Base-by-base conservation (phyloP, 1,140 invertebrate species). In the Bactericera cockerelli region DNA sequence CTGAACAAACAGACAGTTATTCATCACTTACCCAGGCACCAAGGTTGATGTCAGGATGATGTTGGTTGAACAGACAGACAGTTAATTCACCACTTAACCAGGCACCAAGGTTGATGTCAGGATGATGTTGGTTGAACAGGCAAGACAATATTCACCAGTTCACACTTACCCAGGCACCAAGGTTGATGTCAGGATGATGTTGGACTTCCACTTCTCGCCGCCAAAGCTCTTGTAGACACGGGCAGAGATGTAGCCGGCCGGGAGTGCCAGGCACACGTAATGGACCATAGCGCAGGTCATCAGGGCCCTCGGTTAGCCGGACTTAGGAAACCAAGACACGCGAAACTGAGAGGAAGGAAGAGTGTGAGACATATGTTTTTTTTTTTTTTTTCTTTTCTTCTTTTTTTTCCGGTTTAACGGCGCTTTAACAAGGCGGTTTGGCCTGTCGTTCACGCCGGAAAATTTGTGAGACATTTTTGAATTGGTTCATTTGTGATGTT, bases 171-270 rank as follows among this genome's bases (percentile, higher is more conserved):
- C 91, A 26, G 95, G 93, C 69, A 92, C 90, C 2, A 98, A 75
- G 79, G 95, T 89, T 1, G 93, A 93, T 8, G 96, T 99, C 0
- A 98, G 75, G 26, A 98, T 71, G 2, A 99, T 90, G 75, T 99
- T 99, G 25, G 89, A 90, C 73, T 98, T 98, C 96, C 96, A 99
- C 69, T 93, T 91, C 66, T 96, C 85, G 14, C 95, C 96, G 14
- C 93, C 91, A 73, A 97, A 97, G 73, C 91, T 95, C 77, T 98
- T 99, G 72, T 98, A 99, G 63, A 99, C 84, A 64, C 94, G 76
- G 4, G 96, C 90, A 54, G 93, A 95, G 24, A 93, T 85, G 73
- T 95, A 98, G 8, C 96, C 96, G 61, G 94, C 93, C 22, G 89
- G 89, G 1, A 91, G 93, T 26, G 95, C 96, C 14, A 98, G 77